A percentile compares a stretch with the other conserved stretches of the same genome.
phyloP scores from a whole-genome alignment of 2,113 vertebrate genomes.

The Pituophis catenifer region DNA sequence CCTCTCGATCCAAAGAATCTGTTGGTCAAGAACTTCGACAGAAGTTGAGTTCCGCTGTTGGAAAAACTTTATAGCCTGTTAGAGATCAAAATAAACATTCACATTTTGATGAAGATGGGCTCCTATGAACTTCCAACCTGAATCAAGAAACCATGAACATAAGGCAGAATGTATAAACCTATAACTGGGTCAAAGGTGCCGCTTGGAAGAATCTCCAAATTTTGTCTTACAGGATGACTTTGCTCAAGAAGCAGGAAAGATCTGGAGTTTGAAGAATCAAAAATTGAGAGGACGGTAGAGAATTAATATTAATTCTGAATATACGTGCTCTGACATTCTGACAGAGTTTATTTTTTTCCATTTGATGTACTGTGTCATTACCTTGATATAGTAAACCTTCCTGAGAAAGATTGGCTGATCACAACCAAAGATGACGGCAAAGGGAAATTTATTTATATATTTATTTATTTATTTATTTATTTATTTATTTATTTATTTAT shows the following conservation, averaged over 20 bases:
- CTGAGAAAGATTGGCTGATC: neutral
- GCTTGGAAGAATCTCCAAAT: neutral
- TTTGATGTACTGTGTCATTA: neutral
- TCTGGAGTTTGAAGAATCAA: neutral
- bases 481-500: too few species aligned
- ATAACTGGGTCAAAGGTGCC: too few species aligned
- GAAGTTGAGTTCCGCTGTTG: neutral
- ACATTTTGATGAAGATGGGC: neutral
- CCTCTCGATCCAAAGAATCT: neutral
- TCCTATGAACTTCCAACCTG: too few species aligned
- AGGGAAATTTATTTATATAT: too few species aligned
- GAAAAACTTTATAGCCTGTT: neutral
- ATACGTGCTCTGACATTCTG: neutral
- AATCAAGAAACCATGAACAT: neutral
- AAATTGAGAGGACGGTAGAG: neutral
- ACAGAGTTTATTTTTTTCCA: neutral
- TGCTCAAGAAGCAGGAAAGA: neutral
- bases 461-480: too few species aligned
- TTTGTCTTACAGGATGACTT: neutral
- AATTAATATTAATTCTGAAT: neutral
- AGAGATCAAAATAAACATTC: neutral
- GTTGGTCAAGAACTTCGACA: neutral
- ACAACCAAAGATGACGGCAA: neutral
- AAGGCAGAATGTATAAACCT: neutral
- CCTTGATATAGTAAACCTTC: neutral